Evolutionary conservation across 30 jellyfish, hydroid and myxozoan genomes (phyloP), one percentile per base, ranked within the genome.

Genomic region (Chironex yamaguchii): DNA sequence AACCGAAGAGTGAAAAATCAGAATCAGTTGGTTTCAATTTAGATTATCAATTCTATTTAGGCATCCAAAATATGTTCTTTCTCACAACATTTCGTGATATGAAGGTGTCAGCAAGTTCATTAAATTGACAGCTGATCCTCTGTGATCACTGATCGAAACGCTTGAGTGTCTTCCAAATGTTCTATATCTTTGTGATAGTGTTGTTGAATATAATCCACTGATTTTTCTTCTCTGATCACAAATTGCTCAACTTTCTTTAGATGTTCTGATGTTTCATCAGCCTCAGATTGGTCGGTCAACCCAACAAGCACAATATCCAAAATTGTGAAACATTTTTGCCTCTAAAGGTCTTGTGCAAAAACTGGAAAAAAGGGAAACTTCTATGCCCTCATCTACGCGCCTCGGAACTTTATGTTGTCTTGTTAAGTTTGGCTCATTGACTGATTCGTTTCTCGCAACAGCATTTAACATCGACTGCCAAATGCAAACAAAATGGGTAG

Each of bases 261-360:
- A 29, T 75, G 76, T 26, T 75, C 62, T 75, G 87, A 75, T 75
- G 76, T 75, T 34, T 75, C 76, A 75, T 75, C 87, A 75, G 76
- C 76, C 58, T 75, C 87, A 21, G 53, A 75, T 75, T 62, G 76
- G 34, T 72, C 86, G 30, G 76, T 42, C 76, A 75, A 52, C 87
- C 76, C 76, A 4, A 75, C 87, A 26, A 71, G 20, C 4, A 53
- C 71, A 53, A 4, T 53, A 53, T 53, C 20, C 4, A 17, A 53
- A 4, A 53, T 53, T 29, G 31, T n/a, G n/a, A 42, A 42, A n/a
- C n/a, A 42, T n/a, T 42, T 42, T n/a, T 11, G 62, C 74, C 58
- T 49, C 76, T 49, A 75, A 75, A 21, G 87, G 21, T 42, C 87
- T 29, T 75, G 24, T 35, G 62, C 87, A 20, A 76, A 50, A 52